phyloP scores from a whole-genome alignment of 2,888 invertebrate species.

The Oxystoma pomonae region DNA sequence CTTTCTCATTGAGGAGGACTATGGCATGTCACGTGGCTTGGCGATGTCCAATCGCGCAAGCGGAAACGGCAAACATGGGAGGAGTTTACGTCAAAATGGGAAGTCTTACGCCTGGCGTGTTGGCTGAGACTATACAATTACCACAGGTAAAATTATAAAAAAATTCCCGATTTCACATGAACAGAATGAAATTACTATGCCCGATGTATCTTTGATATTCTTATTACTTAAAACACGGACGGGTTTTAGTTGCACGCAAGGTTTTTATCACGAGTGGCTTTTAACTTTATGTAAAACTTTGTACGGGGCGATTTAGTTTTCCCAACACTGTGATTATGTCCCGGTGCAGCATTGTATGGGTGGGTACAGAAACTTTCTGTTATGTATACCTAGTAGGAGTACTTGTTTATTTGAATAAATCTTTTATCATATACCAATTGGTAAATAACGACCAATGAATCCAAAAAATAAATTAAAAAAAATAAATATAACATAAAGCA shows the following conservation, averaged over 20 bases:
- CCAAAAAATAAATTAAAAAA: no score
- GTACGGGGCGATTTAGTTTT: no score
- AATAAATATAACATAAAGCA: no score
- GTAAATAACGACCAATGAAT: no score
- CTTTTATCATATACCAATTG: no score
- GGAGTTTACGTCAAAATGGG: slow-evolving; percentile 42
- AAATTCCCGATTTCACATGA: slow-evolving; percentile 30
- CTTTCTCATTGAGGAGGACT: slow-evolving; percentile 49
- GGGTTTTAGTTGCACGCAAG: slow-evolving; percentile 21
- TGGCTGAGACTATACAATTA: slow-evolving; percentile 43
- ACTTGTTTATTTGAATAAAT: no score
- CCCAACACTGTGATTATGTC: no score
- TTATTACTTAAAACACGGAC: slow-evolving; percentile 28
- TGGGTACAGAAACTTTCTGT: no score
- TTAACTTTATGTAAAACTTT: slow-evolving; percentile 1
- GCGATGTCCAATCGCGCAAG: slow-evolving; percentile 40
- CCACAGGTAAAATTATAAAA: slow-evolving; percentile 41
- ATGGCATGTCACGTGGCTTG: slow-evolving; percentile 48
- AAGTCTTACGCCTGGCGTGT: slow-evolving; percentile 44
- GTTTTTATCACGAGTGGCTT: slow-evolving; percentile 1
- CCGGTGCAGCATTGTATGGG: no score
- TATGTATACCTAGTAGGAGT: no score
- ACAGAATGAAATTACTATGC: slow-evolving; percentile 9
- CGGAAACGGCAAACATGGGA: slow-evolving; percentile 41
- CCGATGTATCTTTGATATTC: slow-evolving; percentile 26